Percentiles rank a stretch among this genome's conserved stretches.
Evolutionary conservation across 2,113 vertebrate species (phyloP).

Genomic region (Tichodroma muraria): DNA sequence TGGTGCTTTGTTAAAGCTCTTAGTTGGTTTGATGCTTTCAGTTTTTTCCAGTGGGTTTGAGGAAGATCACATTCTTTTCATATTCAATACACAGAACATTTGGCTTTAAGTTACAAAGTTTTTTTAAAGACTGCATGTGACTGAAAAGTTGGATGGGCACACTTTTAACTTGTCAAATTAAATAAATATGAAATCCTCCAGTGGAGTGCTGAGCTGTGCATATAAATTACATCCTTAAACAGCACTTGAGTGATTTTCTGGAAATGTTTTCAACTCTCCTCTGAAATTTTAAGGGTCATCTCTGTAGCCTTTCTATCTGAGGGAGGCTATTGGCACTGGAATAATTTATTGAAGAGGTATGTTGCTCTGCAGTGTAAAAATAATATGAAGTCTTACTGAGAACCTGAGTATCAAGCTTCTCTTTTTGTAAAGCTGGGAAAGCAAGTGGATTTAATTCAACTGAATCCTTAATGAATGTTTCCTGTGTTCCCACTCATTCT

Average conservation of each 20-base stretch:
- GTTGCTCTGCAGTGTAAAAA: background rate
- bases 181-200: conserved; percentile 60
- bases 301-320: background rate
- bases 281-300: conserved; percentile 35
- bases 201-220: conserved; percentile 43
- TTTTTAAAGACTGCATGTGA: background rate
- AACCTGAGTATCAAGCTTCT: background rate
- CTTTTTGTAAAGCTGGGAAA: background rate
- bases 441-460: conserved; percentile 1
- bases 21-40: background rate
- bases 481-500: background rate
- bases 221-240: conserved; percentile 64
- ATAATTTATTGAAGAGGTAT: conserved; percentile 27
- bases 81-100: background rate
- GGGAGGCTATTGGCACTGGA: background rate
- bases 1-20: background rate
- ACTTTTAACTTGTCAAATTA: conserved; percentile 50
- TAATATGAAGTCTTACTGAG: background rate
- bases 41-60: background rate
- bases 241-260: conserved; percentile 43
- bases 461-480: background rate
- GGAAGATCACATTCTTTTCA: background rate
- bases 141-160: background rate
- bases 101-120: background rate
- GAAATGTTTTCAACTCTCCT: conserved; percentile 46